These are phyloP conservation scores for Pipistrellus pipistrellus DNA, from an alignment of 2,797 vertebrate genomes.

Conservation along the genomic window DNA sequence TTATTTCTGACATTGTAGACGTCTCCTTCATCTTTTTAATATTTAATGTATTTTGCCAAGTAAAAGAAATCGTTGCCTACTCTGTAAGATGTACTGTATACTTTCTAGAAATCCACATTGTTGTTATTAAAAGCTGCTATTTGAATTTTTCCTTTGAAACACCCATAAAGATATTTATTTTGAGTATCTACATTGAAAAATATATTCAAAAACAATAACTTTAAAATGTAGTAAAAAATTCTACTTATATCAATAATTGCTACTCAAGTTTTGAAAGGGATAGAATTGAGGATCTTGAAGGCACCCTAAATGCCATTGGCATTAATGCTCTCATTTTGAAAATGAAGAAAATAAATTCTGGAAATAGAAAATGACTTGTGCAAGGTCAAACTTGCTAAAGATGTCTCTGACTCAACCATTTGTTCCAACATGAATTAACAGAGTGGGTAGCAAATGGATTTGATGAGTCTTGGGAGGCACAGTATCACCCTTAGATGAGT, in stretches of 20 bases:
- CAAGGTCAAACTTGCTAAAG: conserved; percentile 41
- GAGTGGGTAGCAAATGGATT: neutral
- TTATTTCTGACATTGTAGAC: neutral
- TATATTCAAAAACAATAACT: conserved; percentile 10
- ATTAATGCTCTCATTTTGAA: conserved; percentile 26
- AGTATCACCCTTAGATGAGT: neutral
- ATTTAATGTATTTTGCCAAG: neutral
- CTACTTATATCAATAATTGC: neutral
- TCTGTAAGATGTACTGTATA: neutral
- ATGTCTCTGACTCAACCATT: conserved; percentile 37
- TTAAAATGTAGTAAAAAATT: conserved; percentile 45
- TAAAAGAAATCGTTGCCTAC: neutral
- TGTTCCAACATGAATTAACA: conserved; percentile 36
- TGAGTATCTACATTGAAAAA: conserved; percentile 43
- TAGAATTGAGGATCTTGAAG: neutral
- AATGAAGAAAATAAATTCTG: conserved; percentile 29
- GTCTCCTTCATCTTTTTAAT: neutral
- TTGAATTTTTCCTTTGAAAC: neutral
- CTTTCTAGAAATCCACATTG: neutral
- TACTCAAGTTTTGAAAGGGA: conserved; percentile 3
- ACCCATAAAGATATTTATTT: neutral
- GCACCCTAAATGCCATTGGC: neutral
- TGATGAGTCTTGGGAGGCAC: conserved; percentile 25
- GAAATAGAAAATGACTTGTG: conserved; percentile 38
- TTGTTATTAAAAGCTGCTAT: neutral